Percentiles rank a stretch among this genome's conserved stretches.
Conservation (phyloP, 2,113 vertebrate genomes). For the Oncorhynchus mykiss region DNA sequence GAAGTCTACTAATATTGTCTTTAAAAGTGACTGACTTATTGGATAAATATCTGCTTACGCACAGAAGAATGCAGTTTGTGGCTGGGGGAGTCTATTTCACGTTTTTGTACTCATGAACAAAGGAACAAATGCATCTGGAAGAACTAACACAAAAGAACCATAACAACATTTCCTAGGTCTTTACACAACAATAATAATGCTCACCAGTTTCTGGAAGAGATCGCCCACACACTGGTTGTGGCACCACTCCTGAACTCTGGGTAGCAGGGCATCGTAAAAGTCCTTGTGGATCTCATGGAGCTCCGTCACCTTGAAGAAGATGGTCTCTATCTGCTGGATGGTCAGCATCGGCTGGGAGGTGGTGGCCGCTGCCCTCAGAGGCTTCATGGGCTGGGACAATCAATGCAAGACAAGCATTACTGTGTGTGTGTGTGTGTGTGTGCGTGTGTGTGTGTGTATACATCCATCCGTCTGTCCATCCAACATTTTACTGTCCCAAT, state of each 20-base stretch:
- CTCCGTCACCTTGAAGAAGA: slow-evolving; percentile 99
- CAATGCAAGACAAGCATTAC: neutral
- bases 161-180: neutral
- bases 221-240: slow-evolving; percentile 93
- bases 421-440: neutral
- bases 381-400: slow-evolving; percentile 90
- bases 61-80: slow-evolving; percentile 7
- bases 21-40: slow-evolving; percentile 2
- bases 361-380: slow-evolving; percentile 92
- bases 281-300: slow-evolving; percentile 97
- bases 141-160: neutral
- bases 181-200: slow-evolving; percentile 16
- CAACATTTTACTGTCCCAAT: neutral
- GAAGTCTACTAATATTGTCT: slow-evolving; percentile 20
- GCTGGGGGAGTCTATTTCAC: neutral
- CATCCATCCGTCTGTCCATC: neutral
- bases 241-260: slow-evolving; percentile 91
- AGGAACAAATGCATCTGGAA: neutral
- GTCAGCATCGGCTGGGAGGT: slow-evolving; percentile 95
- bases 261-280: slow-evolving; percentile 91
- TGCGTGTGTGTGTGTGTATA: neutral
- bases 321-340: slow-evolving; percentile 94
- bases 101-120: neutral
- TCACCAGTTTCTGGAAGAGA: slow-evolving; percentile 97
- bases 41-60: slow-evolving; percentile 5